A percentile compares a stretch with the other conserved stretches of the same genome.
Conservation (phyloP, 2,888 invertebrate genomes). For the Entomobrya proxima region DNA sequence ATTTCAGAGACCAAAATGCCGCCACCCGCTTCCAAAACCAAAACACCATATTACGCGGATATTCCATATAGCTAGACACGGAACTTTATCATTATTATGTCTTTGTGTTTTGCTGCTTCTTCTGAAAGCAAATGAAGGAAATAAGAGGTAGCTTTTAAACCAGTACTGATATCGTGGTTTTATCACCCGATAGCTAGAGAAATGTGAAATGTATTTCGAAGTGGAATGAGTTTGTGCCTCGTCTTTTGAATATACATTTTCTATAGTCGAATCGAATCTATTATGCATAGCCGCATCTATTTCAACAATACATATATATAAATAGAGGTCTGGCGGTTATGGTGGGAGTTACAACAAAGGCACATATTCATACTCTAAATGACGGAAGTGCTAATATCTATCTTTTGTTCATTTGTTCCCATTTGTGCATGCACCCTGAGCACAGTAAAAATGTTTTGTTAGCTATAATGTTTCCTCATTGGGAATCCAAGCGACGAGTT, state of each 20-base stretch:
- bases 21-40: background rate
- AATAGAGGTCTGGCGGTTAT: background rate
- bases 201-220: background rate
- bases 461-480: conserved; percentile 24
- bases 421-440: background rate
- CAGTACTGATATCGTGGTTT: no score
- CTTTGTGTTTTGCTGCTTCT: background rate
- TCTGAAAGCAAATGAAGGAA: conserved; percentile 37
- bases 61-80: background rate
- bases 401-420: conserved; percentile 3
- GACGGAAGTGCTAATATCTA: background rate
- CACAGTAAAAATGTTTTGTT: background rate
- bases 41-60: background rate
- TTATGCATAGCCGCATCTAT: conserved; percentile 18
- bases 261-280: background rate
- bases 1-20: conserved; percentile 8
- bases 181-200: no score
- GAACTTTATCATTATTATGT: background rate
- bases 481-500: background rate
- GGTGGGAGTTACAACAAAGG: background rate
- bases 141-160: conserved; percentile 17
- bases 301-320: conserved; percentile 1
- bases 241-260: background rate
- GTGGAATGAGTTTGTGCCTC: background rate
- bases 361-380: background rate